A percentile compares a stretch with the other conserved stretches of the same genome.
Conservation (phyloP, 35 echinoderm and acorn worm species). For the Apostichopus parvimensis region DNA sequence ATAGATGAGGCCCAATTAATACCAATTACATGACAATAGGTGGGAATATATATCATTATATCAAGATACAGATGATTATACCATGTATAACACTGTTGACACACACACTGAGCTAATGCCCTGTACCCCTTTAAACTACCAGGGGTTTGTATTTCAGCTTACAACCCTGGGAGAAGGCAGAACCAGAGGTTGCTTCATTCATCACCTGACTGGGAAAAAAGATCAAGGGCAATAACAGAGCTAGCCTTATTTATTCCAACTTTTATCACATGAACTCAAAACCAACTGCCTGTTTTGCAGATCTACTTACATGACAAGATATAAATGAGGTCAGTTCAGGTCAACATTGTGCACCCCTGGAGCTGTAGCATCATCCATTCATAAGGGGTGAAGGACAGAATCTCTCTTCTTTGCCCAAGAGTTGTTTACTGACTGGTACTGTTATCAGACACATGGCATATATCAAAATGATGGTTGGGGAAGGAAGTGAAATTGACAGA, state of each 20-base stretch:
- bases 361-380: neutral
- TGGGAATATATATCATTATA: too few species aligned
- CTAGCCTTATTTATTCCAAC: neutral
- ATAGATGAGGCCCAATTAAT: too few species aligned
- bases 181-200: neutral
- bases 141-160: neutral
- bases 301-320: constrained; percentile 7
- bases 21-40: too few species aligned
- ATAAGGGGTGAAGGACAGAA: neutral
- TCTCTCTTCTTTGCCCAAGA: neutral
- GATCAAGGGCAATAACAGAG: neutral
- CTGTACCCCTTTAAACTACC: neutral
- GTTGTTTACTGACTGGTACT: neutral
- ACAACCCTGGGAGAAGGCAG: constrained; percentile 11
- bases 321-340: neutral
- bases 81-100: too few species aligned
- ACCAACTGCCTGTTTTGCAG: neutral
- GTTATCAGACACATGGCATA: neutral
- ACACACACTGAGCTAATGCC: neutral
- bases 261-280: neutral
- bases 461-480: neutral
- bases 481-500: neutral
- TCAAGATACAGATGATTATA: too few species aligned
- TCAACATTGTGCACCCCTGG: constrained; percentile 3
- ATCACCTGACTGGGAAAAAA: neutral